These are phyloP conservation scores for Oegoconia quadripuncta DNA, from an alignment of 2,888 invertebrate species.

Conservation along the genomic window DNA sequence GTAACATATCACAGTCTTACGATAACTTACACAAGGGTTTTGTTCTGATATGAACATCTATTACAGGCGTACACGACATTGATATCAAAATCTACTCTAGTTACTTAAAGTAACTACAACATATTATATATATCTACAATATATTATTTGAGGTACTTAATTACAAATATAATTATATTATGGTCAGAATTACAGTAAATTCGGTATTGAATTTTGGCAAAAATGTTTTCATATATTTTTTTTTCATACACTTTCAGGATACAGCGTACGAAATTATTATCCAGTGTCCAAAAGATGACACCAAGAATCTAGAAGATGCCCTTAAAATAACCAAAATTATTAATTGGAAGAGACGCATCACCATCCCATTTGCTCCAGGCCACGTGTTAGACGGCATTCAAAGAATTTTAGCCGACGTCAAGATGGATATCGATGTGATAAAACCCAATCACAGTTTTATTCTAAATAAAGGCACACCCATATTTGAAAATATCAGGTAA, in stretches of 20 bases:
- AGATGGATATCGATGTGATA: constrained; percentile 20
- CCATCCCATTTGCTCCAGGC: constrained; percentile 31
- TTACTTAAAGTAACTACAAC: no score
- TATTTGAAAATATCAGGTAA: constrained; percentile 30
- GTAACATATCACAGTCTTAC: no score
- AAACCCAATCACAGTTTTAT: constrained; percentile 28
- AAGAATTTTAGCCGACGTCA: constrained; percentile 21
- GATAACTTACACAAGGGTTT: no score
- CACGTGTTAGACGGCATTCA: constrained; percentile 31
- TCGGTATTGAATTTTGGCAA: no score
- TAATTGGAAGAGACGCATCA: constrained; percentile 36
- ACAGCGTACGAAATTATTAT: constrained; percentile 41
- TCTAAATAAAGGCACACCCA: constrained; percentile 24
- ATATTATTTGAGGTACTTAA: no score
- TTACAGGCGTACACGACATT: no score
- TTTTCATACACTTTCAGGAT: no score
- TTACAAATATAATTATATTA: no score
- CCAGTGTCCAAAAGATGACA: constrained; percentile 38
- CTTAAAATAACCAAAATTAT: constrained; percentile 40
- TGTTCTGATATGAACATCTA: no score
- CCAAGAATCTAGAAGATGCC: constrained; percentile 36
- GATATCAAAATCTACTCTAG: no score
- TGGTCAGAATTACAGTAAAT: no score
- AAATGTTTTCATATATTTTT: neutral
- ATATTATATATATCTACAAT: no score